Percentiles rank a stretch among this genome's conserved stretches.
Evolutionary conservation across 2,888 invertebrate genomes (phyloP).

Genomic region (Amblyteles armatorius): DNA sequence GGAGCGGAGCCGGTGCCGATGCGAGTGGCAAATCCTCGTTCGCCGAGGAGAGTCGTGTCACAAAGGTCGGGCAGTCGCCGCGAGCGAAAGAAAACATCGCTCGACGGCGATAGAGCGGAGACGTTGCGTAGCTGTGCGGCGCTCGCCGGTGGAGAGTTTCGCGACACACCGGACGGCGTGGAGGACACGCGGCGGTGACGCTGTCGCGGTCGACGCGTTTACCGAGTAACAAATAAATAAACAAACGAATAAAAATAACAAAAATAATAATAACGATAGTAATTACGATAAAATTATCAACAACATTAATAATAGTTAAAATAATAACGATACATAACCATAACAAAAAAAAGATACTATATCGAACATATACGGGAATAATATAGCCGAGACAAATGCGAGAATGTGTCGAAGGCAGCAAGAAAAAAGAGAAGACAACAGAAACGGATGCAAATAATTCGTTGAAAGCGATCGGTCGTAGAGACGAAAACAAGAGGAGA

Average conservation of each 20-base stretch:
- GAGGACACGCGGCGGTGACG: slow-evolving; percentile 36
- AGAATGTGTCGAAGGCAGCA: neutral
- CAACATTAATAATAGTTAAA: neutral
- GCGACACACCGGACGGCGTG: slow-evolving; percentile 10
- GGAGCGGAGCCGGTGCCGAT: slow-evolving; percentile 72
- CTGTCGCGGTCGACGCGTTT: slow-evolving; percentile 10
- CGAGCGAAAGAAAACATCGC: slow-evolving; percentile 47
- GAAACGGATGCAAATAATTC: slow-evolving; percentile 21
- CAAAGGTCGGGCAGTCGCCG: slow-evolving; percentile 34
- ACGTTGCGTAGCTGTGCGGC: neutral
- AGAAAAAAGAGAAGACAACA: neutral
- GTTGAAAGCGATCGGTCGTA: slow-evolving; percentile 2
- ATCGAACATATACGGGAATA: neutral
- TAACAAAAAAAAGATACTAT: slow-evolving; percentile 7
- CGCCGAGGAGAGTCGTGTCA: slow-evolving; percentile 66
- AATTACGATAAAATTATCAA: neutral
- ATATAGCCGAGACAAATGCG: slow-evolving; percentile 10
- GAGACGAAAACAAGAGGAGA: neutral
- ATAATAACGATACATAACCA: slow-evolving; percentile 11
- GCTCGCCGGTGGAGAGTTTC: neutral
- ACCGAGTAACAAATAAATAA: neutral
- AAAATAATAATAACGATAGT: slow-evolving; percentile 1
- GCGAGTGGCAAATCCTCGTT: slow-evolving; percentile 69
- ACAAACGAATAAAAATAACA: too few relatives aligned
- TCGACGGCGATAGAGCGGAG: neutral